Conservation (phyloP, 2,113 vertebrate genomes). For the Prinia subflava region DNA sequence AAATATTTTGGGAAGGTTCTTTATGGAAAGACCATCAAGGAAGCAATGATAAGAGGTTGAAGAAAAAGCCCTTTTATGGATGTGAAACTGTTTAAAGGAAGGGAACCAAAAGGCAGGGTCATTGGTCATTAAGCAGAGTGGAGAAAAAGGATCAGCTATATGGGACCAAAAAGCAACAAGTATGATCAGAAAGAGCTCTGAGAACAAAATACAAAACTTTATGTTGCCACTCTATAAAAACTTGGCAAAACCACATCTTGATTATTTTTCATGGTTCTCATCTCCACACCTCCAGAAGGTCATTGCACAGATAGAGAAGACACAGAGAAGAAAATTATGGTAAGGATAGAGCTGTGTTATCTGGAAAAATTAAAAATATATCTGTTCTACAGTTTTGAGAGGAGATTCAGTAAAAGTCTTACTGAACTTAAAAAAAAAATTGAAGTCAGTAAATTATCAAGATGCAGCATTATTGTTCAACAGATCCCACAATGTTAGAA, state of each 20-base stretch:
- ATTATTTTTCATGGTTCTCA: not conserved
- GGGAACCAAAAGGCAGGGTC: not conserved
- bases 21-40: not conserved
- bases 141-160: not conserved
- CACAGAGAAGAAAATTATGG: not conserved
- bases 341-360: not conserved
- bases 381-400: not conserved
- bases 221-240: not conserved
- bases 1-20: not conserved
- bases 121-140: accelerated
- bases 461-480: not conserved
- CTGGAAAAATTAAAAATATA: not conserved
- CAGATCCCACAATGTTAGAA: not conserved
- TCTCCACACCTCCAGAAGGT: not conserved
- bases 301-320: not conserved
- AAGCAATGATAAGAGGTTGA: not conserved
- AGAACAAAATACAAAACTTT: not conserved
- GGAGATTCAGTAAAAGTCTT: not conserved
- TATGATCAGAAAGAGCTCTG: not conserved
- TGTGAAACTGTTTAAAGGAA: not conserved
- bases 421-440: not conserved
- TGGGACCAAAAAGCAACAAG: not conserved
- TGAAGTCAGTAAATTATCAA: not conserved
- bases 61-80: not conserved
- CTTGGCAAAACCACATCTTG: not conserved